Conservation (phyloP, 92 coral and sea anemone species). For the Phenganax marumi region DNA sequence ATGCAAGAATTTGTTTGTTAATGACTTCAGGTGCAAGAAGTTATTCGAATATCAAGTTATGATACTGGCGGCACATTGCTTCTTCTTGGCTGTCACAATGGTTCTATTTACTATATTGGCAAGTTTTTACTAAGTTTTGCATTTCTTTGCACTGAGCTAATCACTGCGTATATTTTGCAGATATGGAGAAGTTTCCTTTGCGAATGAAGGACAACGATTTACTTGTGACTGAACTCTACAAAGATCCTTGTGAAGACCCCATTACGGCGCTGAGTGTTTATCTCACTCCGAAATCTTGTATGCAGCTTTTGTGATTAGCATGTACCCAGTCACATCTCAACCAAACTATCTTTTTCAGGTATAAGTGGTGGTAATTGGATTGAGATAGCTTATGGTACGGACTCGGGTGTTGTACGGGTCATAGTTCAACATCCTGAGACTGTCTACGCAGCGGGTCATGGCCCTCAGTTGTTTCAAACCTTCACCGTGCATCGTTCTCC, state of each 20-base stretch:
- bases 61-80: conserved; percentile 95
- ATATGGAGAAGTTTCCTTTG: conserved; percentile 98
- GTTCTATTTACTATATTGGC: conserved; percentile 99
- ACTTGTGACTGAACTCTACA: conserved; percentile 88
- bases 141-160: neutral
- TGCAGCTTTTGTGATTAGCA: conserved; percentile 20
- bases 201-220: conserved; percentile 98
- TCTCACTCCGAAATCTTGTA: conserved; percentile 96
- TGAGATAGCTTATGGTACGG: conserved; percentile 97
- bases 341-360: conserved; percentile 49
- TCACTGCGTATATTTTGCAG: conserved; percentile 41
- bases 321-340: neutral
- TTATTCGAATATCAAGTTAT: conserved; percentile 93
- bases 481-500: conserved; percentile 98
- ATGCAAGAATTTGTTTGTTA: neutral
- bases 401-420: conserved; percentile 91
- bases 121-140: conserved; percentile 3
- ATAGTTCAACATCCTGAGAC: conserved; percentile 99
- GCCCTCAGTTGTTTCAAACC: conserved; percentile 97
- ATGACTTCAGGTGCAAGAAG: conserved; percentile 79
- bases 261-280: conserved; percentile 95
- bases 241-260: conserved; percentile 90
- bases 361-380: conserved; percentile 95
- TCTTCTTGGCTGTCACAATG: conserved; percentile 92
- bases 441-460: conserved; percentile 73